A percentile compares a stretch with the other conserved stretches of the same genome.
Conservation (phyloP, 2,888 invertebrate species). For the Coelopa pilipes region DNA sequence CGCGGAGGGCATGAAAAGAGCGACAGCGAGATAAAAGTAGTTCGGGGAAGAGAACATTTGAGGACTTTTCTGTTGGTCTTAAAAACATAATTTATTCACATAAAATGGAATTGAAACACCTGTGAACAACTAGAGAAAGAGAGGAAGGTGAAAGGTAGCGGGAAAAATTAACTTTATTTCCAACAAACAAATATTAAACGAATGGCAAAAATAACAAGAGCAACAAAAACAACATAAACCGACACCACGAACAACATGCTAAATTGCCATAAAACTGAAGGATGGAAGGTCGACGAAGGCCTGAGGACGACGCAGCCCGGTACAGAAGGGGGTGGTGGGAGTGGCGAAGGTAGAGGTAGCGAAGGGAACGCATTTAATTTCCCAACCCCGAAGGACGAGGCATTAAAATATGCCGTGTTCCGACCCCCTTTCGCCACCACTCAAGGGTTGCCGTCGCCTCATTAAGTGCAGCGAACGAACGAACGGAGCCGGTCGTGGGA, state of each 20-base stretch:
- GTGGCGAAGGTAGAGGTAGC: too few species aligned
- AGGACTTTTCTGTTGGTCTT: conserved; percentile 3
- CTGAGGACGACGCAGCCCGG: too few species aligned
- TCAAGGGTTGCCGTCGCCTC: conserved; percentile 18
- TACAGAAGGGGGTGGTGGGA: too few species aligned
- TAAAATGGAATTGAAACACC: conserved; percentile 41
- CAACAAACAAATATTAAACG: conserved; percentile 20
- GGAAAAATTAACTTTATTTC: conserved; percentile 23
- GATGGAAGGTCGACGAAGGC: background rate
- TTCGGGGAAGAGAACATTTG: background rate
- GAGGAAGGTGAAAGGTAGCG: background rate
- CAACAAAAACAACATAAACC: conserved; percentile 4
- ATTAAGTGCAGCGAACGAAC: conserved; percentile 12
- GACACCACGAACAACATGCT: conserved; percentile 16
- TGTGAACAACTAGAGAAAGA: conserved; percentile 33
- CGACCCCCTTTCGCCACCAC: background rate
- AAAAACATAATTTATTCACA: conserved; percentile 37
- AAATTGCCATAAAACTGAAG: conserved; percentile 25
- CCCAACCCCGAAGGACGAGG: conserved; percentile 1
- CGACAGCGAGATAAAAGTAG: background rate
- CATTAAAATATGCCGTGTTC: conserved; percentile 7
- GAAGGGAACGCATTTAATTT: conserved; percentile 17
- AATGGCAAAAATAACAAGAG: conserved; percentile 14
- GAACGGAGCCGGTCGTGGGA: background rate
- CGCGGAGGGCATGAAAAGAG: background rate